A percentile compares a stretch with the other conserved stretches of the same genome.
These are phyloP conservation scores for Drosophila teissieri DNA, from an alignment of 1,140 invertebrate genomes.

Conservation along the genomic window DNA sequence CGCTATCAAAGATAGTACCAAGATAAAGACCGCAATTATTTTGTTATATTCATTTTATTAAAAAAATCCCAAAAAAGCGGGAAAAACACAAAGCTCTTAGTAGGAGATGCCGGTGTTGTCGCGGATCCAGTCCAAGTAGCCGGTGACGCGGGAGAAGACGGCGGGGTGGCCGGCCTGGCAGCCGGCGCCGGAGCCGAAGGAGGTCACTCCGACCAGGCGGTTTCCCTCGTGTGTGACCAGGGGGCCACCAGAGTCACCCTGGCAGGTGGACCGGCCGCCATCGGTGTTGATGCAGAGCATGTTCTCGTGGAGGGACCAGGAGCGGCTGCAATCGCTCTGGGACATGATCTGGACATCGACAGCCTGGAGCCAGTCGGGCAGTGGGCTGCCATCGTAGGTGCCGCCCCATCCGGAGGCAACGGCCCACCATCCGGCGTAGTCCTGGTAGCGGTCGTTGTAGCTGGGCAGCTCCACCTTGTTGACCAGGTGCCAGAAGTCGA, in stretches of 20 bases:
- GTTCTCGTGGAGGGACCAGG: slow-evolving; percentile 28
- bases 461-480: slow-evolving; percentile 36
- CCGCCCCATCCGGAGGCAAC: slow-evolving; percentile 37
- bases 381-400: slow-evolving; percentile 26
- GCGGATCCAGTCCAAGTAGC: slow-evolving; percentile 85
- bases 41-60: slow-evolving; percentile 1
- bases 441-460: slow-evolving; percentile 25
- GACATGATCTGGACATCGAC: slow-evolving; percentile 45
- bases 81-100: not conserved
- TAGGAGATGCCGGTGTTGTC: slow-evolving; percentile 65
- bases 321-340: slow-evolving; percentile 22
- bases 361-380: slow-evolving; percentile 36
- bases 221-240: slow-evolving; percentile 67
- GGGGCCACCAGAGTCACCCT: slow-evolving; percentile 86
- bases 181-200: slow-evolving; percentile 38
- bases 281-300: slow-evolving; percentile 60
- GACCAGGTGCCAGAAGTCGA: slow-evolving; percentile 33
- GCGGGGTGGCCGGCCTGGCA: slow-evolving; percentile 83
- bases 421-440: slow-evolving; percentile 25
- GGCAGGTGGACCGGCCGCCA: slow-evolving; percentile 65
- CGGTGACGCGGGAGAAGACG: slow-evolving; percentile 85
- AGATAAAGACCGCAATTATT: not conserved
- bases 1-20: too few species aligned
- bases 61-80: slow-evolving; percentile 1
- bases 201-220: slow-evolving; percentile 48